Percentiles rank a stretch among this genome's conserved stretches.
phyloP scores from a whole-genome alignment of 2,113 vertebrate species.

The Corvus hawaiiensis region DNA sequence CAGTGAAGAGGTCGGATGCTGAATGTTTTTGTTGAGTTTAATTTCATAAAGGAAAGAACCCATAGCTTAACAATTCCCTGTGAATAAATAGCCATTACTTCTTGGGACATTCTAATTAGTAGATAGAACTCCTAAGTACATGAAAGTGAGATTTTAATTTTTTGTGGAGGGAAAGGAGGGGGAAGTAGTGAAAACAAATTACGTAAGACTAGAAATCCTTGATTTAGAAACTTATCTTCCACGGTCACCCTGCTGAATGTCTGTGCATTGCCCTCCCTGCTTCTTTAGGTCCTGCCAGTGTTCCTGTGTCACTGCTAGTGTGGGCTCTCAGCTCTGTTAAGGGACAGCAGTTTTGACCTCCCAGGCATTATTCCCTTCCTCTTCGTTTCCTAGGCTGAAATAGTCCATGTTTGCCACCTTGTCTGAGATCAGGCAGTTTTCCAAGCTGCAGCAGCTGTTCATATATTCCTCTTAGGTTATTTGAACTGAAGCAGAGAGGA shows the following conservation, averaged over 20 bases:
- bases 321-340: not conserved
- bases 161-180: not conserved
- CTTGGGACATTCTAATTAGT: not conserved
- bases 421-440: not conserved
- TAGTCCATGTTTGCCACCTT: not conserved
- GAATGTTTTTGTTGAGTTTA: not conserved
- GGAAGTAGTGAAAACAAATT: not conserved
- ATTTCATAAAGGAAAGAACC: not conserved
- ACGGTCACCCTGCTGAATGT: not conserved
- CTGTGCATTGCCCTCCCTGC: not conserved
- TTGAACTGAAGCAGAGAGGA: not conserved
- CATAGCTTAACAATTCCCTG: not conserved
- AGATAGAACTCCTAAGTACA: not conserved
- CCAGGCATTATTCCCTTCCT: not conserved
- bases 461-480: not conserved
- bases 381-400: not conserved
- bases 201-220: not conserved
- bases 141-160: not conserved
- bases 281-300: not conserved
- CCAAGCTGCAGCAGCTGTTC: not conserved
- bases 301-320: not conserved
- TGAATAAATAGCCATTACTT: not conserved
- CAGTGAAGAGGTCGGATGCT: not conserved
- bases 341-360: not conserved
- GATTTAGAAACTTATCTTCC: not conserved